phyloP scores from a whole-genome alignment of 2,888 invertebrate genomes.

The Nomada lathburiana region DNA sequence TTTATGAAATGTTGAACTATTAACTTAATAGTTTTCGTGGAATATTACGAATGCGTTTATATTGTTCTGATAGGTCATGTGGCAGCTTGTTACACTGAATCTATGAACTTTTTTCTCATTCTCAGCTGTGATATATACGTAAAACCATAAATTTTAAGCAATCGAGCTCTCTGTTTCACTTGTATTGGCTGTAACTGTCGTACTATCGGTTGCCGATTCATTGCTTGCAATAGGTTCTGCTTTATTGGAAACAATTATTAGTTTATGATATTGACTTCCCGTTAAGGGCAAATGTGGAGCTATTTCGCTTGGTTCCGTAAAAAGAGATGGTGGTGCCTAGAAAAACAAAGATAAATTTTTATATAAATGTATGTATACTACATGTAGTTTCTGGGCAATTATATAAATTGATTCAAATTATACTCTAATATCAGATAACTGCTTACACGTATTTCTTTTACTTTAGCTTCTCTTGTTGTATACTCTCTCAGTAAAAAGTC shows the following conservation, averaged over 20 bases:
- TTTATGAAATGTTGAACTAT: background rate
- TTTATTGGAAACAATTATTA: conserved; percentile 75
- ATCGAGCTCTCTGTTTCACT: conserved; percentile 49
- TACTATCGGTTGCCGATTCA: background rate
- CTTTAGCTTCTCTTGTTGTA: conserved; percentile 91
- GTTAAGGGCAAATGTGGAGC: conserved; percentile 88
- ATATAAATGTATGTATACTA: background rate
- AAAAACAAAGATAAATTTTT: conserved; percentile 35
- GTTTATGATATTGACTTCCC: conserved; percentile 84
- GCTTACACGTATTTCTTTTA: conserved; percentile 88
- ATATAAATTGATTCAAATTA: too few species aligned
- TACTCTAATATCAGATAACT: background rate
- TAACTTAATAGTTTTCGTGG: background rate
- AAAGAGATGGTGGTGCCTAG: conserved; percentile 87
- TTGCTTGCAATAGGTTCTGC: conserved; percentile 11
- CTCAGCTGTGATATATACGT: background rate
- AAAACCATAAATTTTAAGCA: conserved; percentile 48
- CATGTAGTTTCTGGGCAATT: too few species aligned
- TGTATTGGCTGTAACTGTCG: conserved; percentile 11
- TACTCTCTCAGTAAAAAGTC: conserved; percentile 93
- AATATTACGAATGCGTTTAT: conserved; percentile 11
- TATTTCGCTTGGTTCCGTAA: conserved; percentile 89
- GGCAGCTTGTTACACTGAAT: background rate
- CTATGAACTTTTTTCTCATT: conserved; percentile 11
- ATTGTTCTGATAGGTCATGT: background rate